These are phyloP conservation scores for Copidosoma floridanum DNA, from an alignment of 1,140 invertebrate species.

Conservation along the genomic window DNA sequence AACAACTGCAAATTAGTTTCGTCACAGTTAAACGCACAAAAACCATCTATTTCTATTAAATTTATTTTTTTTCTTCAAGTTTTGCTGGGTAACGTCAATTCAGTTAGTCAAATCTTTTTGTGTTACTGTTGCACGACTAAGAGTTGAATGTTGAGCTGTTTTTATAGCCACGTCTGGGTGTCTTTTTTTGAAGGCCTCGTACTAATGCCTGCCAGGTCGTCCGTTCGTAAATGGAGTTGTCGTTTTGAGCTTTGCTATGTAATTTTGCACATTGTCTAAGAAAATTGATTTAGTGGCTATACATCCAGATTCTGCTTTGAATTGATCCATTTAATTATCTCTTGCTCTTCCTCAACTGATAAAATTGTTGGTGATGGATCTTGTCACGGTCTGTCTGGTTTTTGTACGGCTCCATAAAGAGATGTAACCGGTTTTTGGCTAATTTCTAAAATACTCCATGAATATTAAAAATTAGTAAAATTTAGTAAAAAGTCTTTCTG, in stretches of 20 bases:
- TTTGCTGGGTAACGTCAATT: conserved; percentile 31
- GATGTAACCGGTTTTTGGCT: no score
- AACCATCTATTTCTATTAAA: conserved; percentile 22
- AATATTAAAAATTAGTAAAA: no score
- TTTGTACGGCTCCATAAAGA: not conserved
- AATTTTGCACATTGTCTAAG: conserved; percentile 20
- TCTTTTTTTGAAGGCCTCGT: conserved; percentile 30
- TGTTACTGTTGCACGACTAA: conserved; percentile 27
- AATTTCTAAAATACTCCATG: no score
- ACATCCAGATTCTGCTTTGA: conserved; percentile 14
- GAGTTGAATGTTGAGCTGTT: conserved; percentile 34
- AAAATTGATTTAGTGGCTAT: conserved; percentile 22
- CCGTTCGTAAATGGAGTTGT: conserved; percentile 21
- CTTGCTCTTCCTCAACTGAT: conserved; percentile 7
- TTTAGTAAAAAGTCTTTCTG: no score
- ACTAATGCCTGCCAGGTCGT: conserved; percentile 31
- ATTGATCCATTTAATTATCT: conserved; percentile 23
- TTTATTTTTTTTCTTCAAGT: conserved; percentile 27
- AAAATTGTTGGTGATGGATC: conserved; percentile 4
- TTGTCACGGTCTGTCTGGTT: not conserved
- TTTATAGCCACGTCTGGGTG: conserved; percentile 21
- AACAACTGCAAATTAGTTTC: conserved; percentile 33
- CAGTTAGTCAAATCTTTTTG: conserved; percentile 30
- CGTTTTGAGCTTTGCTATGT: conserved; percentile 13
- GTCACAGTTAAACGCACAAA: conserved; percentile 33